phyloP scores from a whole-genome alignment of 1,140 invertebrate species.

The Temnothorax nylanderi region DNA sequence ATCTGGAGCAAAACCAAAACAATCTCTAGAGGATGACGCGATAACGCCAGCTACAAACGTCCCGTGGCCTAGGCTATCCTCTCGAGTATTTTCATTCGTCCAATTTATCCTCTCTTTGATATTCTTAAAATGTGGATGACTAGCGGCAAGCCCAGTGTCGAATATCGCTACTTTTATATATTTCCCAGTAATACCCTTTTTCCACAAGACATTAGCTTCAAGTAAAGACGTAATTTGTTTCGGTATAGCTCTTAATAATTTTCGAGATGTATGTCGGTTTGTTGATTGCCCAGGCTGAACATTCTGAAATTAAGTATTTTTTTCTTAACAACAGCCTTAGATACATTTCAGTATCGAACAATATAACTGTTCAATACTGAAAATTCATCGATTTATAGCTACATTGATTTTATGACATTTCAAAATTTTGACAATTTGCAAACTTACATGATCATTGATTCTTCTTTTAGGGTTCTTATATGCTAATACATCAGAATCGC shows the following conservation, averaged over 20 bases:
- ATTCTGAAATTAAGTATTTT: slow-evolving; percentile 77
- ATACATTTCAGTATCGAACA: not conserved
- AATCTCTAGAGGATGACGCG: slow-evolving; percentile 93
- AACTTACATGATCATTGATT: slow-evolving; percentile 78
- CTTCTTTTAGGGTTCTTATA: slow-evolving; percentile 80
- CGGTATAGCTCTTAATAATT: slow-evolving; percentile 91
- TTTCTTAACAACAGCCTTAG: not conserved
- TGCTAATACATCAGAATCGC: slow-evolving; percentile 74
- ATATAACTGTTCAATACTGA: not conserved
- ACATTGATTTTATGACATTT: slow-evolving; percentile 50
- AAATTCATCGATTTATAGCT: not conserved
- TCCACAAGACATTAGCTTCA: slow-evolving; percentile 96
- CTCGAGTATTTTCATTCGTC: slow-evolving; percentile 97
- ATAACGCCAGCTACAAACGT: slow-evolving; percentile 99
- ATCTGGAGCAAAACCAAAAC: slow-evolving; percentile 97
- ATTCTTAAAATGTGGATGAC: slow-evolving; percentile 97
- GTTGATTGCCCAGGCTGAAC: slow-evolving; percentile 88
- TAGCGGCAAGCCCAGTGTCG: slow-evolving; percentile 96
- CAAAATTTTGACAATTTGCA: slow-evolving; percentile 19
- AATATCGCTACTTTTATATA: slow-evolving; percentile 93
- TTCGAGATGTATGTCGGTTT: slow-evolving; percentile 87
- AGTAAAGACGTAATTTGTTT: slow-evolving; percentile 95
- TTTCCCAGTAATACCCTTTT: slow-evolving; percentile 92
- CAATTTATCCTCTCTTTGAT: slow-evolving; percentile 98
- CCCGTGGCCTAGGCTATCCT: slow-evolving; percentile 97